Percentiles rank a stretch among this genome's conserved stretches.
Evolutionary conservation across 2,888 invertebrate species (phyloP).

Genomic region (Lithosia quadra): DNA sequence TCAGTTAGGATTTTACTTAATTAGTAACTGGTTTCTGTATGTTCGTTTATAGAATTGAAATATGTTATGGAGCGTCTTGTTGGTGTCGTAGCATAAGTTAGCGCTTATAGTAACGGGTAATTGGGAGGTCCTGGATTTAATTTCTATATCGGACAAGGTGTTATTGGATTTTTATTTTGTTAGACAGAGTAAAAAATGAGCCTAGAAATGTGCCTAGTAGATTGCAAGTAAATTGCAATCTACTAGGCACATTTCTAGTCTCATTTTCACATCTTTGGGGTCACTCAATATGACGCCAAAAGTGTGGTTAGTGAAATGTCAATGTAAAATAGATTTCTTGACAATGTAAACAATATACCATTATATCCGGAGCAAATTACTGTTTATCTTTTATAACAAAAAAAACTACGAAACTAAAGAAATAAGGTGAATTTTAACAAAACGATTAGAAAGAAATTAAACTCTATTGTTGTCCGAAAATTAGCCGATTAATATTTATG

Average conservation of each 20-base stretch:
- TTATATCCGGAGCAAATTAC: no score
- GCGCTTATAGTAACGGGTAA: neutral
- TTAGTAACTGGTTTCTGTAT: constrained; percentile 1
- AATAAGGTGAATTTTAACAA: no score
- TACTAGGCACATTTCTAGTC: no score
- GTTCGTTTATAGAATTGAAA: constrained; percentile 1
- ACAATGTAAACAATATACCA: no score
- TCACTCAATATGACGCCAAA: neutral
- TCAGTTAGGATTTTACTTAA: constrained; percentile 3
- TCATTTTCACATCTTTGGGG: no score
- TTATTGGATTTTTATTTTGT: neutral
- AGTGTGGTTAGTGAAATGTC: neutral
- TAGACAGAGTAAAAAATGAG: neutral
- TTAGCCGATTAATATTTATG: no score
- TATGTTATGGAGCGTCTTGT: constrained; percentile 7
- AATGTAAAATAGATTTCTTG: no score
- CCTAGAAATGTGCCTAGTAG: neutral
- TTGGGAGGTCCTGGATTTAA: neutral
- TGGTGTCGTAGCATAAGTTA: neutral
- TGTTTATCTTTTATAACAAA: no score
- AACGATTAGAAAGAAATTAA: no score
- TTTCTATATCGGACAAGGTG: neutral
- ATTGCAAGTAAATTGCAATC: neutral
- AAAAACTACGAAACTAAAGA: no score
- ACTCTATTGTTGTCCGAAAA: no score